Evolutionary conservation across 2,113 vertebrate genomes (phyloP).

Genomic region (Rhinopomastus cyanomelas): DNA sequence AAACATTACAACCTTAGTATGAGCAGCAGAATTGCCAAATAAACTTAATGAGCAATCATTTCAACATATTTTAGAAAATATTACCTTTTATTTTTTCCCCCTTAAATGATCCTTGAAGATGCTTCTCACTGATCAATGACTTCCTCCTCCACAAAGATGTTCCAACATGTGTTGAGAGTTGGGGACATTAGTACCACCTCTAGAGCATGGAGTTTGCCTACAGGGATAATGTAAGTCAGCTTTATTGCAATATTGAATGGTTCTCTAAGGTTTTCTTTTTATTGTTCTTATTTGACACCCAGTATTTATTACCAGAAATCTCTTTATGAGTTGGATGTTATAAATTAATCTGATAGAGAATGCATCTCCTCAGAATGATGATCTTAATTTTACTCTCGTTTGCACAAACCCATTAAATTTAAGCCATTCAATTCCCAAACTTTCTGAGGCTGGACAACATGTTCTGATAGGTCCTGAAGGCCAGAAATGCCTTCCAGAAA

Average conservation of each 20-base stretch:
- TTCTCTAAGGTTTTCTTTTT: slow-evolving; percentile 68
- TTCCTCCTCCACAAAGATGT: slow-evolving; percentile 62
- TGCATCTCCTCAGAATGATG: slow-evolving; percentile 29
- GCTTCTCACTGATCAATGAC: slow-evolving; percentile 54
- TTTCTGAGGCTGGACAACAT: not conserved
- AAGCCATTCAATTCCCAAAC: not conserved
- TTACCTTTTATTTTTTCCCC: slow-evolving; percentile 57
- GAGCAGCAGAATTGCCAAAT: slow-evolving; percentile 62
- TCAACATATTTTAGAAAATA: slow-evolving; percentile 3
- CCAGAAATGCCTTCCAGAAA: slow-evolving; percentile 16
- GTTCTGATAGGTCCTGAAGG: slow-evolving; percentile 24
- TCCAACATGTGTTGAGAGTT: slow-evolving; percentile 57
- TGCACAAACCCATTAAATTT: slow-evolving; percentile 11
- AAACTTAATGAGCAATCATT: slow-evolving; percentile 23
- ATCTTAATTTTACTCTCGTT: slow-evolving; percentile 22
- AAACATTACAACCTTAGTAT: slow-evolving; percentile 32
- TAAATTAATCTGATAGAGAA: slow-evolving; percentile 22
- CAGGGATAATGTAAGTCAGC: slow-evolving; percentile 57
- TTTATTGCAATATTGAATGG: slow-evolving; percentile 57
- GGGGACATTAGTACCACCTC: slow-evolving; percentile 58
- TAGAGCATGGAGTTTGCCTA: slow-evolving; percentile 63
- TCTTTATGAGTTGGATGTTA: not conserved
- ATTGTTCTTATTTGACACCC: slow-evolving; percentile 58
- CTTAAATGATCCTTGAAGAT: slow-evolving; percentile 46
- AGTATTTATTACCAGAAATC: not conserved